Evolutionary conservation across 2,797 vertebrate species (phyloP).

Genomic region (Eurystomus glaucurus): DNA sequence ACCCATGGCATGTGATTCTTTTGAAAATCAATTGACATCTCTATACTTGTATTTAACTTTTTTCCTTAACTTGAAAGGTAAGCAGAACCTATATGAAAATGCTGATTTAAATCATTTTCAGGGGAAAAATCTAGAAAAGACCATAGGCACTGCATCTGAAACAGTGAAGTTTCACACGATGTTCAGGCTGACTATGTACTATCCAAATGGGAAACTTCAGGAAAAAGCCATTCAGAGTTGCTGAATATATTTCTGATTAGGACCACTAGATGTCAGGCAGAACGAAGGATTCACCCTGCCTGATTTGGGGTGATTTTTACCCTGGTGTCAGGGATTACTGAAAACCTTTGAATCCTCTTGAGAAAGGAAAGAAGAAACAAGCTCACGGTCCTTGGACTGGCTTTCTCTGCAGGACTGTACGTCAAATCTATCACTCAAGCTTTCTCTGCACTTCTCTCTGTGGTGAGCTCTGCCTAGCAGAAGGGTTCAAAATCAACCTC

Average conservation of each 20-base stretch:
- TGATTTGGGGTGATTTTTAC: not conserved
- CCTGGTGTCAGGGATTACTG: not conserved
- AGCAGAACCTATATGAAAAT: not conserved
- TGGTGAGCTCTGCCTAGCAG: not conserved
- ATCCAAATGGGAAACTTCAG: fast-evolving
- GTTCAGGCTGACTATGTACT: not conserved
- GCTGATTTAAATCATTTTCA: not conserved
- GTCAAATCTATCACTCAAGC: fast-evolving
- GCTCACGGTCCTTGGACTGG: too few relatives aligned
- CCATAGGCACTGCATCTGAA: not conserved
- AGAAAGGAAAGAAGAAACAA: not conserved
- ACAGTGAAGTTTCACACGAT: not conserved
- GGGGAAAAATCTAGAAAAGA: not conserved
- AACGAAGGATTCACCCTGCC: not conserved
- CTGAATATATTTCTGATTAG: not conserved
- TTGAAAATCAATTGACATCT: not conserved
- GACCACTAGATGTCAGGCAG: constrained; percentile 80
- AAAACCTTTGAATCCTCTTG: not conserved
- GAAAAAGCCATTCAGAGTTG: not conserved
- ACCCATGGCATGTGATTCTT: not conserved
- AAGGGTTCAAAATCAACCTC: not conserved
- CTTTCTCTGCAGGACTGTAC: not conserved
- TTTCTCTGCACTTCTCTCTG: not conserved
- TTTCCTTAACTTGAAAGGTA: not conserved
- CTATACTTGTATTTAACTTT: not conserved